Conservation (phyloP, 2,113 vertebrate genomes). For the Pseudopodoces humilis region DNA sequence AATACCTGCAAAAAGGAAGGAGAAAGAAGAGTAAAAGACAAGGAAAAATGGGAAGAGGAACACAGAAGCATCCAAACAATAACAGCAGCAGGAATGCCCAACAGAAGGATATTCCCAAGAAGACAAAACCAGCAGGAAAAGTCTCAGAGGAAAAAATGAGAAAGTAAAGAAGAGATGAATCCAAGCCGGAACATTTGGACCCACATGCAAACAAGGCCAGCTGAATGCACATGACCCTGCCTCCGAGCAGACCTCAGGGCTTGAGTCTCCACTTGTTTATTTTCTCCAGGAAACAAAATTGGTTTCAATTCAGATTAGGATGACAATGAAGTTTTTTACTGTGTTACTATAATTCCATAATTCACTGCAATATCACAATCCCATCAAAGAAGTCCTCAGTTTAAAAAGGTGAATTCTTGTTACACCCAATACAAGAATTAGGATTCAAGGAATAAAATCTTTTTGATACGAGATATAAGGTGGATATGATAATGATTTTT, state of each 20-base stretch:
- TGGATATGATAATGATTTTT: neutral
- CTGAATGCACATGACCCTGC: neutral
- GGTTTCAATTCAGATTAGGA: neutral
- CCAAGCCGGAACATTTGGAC: neutral
- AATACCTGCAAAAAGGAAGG: neutral
- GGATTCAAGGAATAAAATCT: neutral
- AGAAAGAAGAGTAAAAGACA: neutral
- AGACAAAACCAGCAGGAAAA: neutral
- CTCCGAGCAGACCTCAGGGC: neutral
- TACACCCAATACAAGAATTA: neutral
- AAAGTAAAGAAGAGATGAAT: neutral
- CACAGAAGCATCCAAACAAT: neutral
- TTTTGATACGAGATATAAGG: neutral
- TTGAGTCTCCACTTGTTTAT: neutral
- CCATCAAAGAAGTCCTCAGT: neutral
- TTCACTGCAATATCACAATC: neutral
- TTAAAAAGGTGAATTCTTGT: neutral
- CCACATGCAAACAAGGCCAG: accelerated
- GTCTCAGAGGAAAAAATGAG: neutral
- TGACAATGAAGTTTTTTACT: neutral
- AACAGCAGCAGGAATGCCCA: neutral
- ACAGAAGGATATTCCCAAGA: neutral
- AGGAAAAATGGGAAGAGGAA: neutral
- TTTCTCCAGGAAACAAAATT: neutral
- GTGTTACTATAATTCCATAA: neutral